These are phyloP conservation scores for Hyles vespertilio DNA, from an alignment of 1,140 invertebrate genomes.

Conservation along the genomic window DNA sequence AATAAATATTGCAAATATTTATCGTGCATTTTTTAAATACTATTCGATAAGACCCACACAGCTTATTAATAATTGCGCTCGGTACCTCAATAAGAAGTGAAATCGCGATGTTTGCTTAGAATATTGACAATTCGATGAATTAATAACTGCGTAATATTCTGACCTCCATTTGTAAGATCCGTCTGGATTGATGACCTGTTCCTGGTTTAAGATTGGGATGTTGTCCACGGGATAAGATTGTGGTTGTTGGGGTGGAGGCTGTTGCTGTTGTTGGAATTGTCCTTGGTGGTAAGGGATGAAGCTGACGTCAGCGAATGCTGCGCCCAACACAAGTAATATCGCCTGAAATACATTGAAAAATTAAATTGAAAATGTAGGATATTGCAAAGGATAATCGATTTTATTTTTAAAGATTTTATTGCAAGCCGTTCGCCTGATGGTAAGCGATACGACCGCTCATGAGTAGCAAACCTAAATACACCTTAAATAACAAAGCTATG, in stretches of 20 bases:
- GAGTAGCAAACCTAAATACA: too few species aligned
- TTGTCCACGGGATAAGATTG: conserved; percentile 70
- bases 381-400: too few species aligned
- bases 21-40: too few species aligned
- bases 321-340: conserved; percentile 21
- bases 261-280: conserved; percentile 23
- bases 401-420: too few species aligned
- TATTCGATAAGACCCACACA: background rate
- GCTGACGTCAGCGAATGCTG: conserved; percentile 39
- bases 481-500: too few species aligned
- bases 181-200: conserved; percentile 81
- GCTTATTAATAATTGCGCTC: too few species aligned
- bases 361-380: background rate
- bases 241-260: conserved; percentile 36
- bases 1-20: too few species aligned
- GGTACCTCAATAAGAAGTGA: background rate
- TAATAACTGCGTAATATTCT: conserved; percentile 13
- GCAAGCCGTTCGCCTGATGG: too few species aligned
- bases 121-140: background rate
- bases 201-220: conserved; percentile 79
- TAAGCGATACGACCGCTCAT: too few species aligned
- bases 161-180: conserved; percentile 81
- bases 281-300: conserved; percentile 33
- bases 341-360: conserved; percentile 25
- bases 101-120: background rate